These are phyloP conservation scores for Myocastor coypus DNA, from an alignment of 2,113 vertebrate genomes.

Conservation along the genomic window DNA sequence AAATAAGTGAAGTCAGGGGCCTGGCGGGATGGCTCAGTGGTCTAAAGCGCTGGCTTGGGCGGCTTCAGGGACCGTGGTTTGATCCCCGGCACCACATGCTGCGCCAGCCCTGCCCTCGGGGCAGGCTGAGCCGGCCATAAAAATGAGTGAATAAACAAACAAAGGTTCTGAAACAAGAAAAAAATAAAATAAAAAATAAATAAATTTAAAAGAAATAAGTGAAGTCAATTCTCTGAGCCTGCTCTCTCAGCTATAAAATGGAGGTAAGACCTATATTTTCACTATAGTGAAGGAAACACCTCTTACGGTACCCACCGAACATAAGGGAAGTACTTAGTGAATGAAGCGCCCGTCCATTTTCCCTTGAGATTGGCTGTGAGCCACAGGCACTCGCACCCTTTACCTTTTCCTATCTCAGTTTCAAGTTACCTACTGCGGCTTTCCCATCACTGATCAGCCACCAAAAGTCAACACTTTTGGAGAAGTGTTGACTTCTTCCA, in stretches of 20 bases:
- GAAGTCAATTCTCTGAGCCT: background rate
- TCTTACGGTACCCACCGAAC: background rate
- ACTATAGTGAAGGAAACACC: conserved; percentile 16
- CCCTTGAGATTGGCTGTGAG: background rate
- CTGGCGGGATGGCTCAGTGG: no score
- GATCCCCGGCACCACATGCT: no score
- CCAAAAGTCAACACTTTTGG: background rate
- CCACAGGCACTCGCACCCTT: background rate
- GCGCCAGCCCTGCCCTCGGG: no score
- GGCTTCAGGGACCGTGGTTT: no score
- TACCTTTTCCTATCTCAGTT: background rate
- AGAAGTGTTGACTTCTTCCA: background rate
- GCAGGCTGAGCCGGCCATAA: no score
- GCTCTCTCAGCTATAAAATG: conserved; percentile 15
- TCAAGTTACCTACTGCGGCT: background rate
- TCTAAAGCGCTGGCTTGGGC: no score
- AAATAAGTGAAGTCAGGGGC: background rate
- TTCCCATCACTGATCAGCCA: background rate
- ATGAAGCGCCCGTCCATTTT: background rate
- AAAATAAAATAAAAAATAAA: no score
- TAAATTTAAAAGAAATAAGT: no score
- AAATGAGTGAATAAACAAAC: no score
- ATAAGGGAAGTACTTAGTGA: background rate
- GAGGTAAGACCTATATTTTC: background rate
- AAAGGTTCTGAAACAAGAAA: no score